A percentile compares a stretch with the other conserved stretches of the same genome.
Conservation (phyloP, 1,140 invertebrate species). For the Tribolium madens region DNA sequence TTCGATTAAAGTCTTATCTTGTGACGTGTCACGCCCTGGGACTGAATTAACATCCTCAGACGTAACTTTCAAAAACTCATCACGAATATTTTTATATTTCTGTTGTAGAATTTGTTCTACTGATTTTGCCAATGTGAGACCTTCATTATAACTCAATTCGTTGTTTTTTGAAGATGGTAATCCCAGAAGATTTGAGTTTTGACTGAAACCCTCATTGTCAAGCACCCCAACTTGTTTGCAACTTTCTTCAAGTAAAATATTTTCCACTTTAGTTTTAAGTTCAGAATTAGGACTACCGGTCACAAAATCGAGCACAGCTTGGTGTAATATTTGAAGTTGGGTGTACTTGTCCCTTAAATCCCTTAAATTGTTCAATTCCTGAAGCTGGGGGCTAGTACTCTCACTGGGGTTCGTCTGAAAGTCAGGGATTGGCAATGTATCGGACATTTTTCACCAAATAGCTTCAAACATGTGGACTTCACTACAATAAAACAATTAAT, state of each 20-base stretch:
- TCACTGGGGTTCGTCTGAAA: not conserved
- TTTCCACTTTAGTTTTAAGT: conserved; percentile 49
- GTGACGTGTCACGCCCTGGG: not conserved
- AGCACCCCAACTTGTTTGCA: conserved; percentile 39
- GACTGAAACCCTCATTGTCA: no score
- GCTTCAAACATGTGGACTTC: no score
- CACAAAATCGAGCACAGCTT: conserved; percentile 47
- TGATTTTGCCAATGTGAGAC: conserved; percentile 26
- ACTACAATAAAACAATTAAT: not conserved
- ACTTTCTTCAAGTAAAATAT: conserved; percentile 45
- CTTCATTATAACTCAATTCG: conserved; percentile 50
- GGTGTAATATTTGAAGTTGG: conserved; percentile 52
- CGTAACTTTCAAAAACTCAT: conserved; percentile 13
- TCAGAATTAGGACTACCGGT: conserved; percentile 36
- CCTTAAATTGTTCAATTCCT: conserved; percentile 49
- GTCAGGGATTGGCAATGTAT: not conserved
- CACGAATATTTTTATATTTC: conserved; percentile 38
- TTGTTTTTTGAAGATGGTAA: conserved; percentile 16
- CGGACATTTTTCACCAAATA: not conserved
- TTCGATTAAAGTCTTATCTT: not conserved
- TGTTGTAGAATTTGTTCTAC: conserved; percentile 45
- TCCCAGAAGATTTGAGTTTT: conserved; percentile 43
- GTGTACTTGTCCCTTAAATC: conserved; percentile 48
- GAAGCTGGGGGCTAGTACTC: conserved; percentile 26
- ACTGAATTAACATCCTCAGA: not conserved